phyloP scores from a whole-genome alignment of 2,113 vertebrate genomes.

The Calypte anna region DNA sequence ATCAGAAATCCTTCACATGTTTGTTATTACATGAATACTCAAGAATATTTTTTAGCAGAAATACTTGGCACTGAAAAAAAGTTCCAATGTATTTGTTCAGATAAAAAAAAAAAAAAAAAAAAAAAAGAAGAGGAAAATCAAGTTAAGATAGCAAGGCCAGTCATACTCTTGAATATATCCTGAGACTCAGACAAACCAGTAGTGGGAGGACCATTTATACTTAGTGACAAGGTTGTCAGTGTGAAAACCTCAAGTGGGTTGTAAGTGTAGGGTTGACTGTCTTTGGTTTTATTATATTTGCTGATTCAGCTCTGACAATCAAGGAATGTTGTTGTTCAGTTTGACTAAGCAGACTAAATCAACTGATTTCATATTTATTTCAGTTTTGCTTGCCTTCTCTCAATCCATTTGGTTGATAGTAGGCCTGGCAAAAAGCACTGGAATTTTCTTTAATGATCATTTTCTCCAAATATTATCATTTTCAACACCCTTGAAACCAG shows the following conservation, averaged over 20 bases:
- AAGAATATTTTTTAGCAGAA: slow-evolving; percentile 21
- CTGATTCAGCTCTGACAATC: slow-evolving; percentile 77
- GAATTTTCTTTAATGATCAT: neutral
- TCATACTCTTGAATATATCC: slow-evolving; percentile 65
- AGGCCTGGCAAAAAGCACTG: neutral
- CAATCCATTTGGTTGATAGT: slow-evolving; percentile 12
- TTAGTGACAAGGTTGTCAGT: slow-evolving; percentile 70
- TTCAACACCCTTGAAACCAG: neutral
- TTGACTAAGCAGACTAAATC: slow-evolving; percentile 67
- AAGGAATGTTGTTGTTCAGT: slow-evolving; percentile 65
- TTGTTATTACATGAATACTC: slow-evolving; percentile 46
- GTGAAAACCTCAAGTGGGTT: slow-evolving; percentile 79
- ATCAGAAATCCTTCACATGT: slow-evolving; percentile 42
- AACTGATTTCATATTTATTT: slow-evolving; percentile 57
- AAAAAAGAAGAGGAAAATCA: neutral
- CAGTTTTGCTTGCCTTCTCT: slow-evolving; percentile 64
- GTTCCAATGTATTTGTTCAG: slow-evolving; percentile 42
- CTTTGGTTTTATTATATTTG: slow-evolving; percentile 71
- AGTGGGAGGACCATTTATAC: slow-evolving; percentile 78
- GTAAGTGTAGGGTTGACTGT: slow-evolving; percentile 76
- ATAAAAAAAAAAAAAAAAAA: neutral
- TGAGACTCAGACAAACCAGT: slow-evolving; percentile 72
- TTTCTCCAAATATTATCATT: neutral
- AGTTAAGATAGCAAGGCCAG: slow-evolving; percentile 38
- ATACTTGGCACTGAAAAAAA: slow-evolving; percentile 51